A percentile compares a stretch with the other conserved stretches of the same genome.
Evolutionary conservation across 2,113 vertebrate species (phyloP).

Genomic region (Antechinus stuartii): DNA sequence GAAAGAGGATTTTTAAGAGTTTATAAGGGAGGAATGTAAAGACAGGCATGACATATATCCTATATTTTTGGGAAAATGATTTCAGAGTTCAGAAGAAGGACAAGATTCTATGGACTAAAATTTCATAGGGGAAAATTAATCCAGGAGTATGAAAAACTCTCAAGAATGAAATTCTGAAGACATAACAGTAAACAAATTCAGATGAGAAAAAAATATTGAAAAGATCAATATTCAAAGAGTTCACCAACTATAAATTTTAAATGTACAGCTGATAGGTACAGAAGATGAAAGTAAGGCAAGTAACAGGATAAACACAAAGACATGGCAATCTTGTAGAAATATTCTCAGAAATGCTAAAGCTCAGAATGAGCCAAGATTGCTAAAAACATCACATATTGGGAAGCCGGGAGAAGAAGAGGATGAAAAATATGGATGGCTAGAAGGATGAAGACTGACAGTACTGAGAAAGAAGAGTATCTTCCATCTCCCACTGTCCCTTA

Average conservation of each 20-base stretch:
- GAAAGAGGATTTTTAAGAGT: background rate
- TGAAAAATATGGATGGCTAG: background rate
- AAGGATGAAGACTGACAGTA: background rate
- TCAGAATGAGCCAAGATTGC: background rate
- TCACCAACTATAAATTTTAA: background rate
- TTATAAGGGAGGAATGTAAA: too few relatives aligned
- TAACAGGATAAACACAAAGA: background rate
- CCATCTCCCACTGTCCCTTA: background rate
- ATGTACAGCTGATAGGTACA: background rate
- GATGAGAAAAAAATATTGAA: background rate
- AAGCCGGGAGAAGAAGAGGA: background rate
- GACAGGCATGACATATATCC: background rate
- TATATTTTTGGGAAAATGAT: background rate
- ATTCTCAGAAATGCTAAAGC: background rate
- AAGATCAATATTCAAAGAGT: background rate
- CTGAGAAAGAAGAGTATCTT: too few relatives aligned
- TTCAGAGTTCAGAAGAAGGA: background rate
- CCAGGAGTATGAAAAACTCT: background rate
- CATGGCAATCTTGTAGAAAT: background rate
- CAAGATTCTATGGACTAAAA: background rate
- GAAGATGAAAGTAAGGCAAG: background rate
- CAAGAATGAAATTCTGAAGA: background rate
- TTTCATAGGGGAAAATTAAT: background rate
- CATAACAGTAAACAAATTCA: background rate
- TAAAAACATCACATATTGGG: background rate